Evolutionary conservation across 2,888 invertebrate genomes (phyloP).

Genomic region (Mythimna impura): DNA sequence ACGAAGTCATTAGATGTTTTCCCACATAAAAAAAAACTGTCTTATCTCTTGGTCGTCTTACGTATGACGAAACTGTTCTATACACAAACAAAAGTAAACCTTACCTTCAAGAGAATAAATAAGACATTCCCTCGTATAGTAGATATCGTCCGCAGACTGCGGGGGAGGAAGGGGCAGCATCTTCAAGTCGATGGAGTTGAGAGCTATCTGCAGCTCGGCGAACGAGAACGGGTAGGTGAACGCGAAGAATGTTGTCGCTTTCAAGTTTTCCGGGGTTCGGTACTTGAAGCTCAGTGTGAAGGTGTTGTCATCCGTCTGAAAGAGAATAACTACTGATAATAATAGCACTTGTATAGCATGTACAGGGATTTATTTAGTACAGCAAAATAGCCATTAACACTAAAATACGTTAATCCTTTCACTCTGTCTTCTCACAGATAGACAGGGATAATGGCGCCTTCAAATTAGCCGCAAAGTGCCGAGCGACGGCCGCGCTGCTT

Average conservation of each 20-base stretch:
- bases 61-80: not conserved
- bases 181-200: slow-evolving; percentile 92
- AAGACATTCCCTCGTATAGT: slow-evolving; percentile 95
- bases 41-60: no score
- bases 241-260: slow-evolving; percentile 95
- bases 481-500: no score
- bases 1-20: no score
- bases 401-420: no score
- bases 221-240: slow-evolving; percentile 98
- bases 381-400: no score
- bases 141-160: slow-evolving; percentile 92
- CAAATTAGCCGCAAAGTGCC: no score
- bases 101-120: slow-evolving; percentile 94
- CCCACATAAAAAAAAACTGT: no score
- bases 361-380: no score
- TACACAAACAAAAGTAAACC: slow-evolving; percentile 6
- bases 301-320: slow-evolving; percentile 93
- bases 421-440: no score
- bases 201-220: slow-evolving; percentile 94
- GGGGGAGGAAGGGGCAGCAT: slow-evolving; percentile 84
- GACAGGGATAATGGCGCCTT: no score
- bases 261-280: slow-evolving; percentile 92
- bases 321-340: slow-evolving; percentile 5
- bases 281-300: slow-evolving; percentile 94
- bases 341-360: no score